Conservation (phyloP, 2,113 vertebrate genomes). For the Vulpes vulpes region DNA sequence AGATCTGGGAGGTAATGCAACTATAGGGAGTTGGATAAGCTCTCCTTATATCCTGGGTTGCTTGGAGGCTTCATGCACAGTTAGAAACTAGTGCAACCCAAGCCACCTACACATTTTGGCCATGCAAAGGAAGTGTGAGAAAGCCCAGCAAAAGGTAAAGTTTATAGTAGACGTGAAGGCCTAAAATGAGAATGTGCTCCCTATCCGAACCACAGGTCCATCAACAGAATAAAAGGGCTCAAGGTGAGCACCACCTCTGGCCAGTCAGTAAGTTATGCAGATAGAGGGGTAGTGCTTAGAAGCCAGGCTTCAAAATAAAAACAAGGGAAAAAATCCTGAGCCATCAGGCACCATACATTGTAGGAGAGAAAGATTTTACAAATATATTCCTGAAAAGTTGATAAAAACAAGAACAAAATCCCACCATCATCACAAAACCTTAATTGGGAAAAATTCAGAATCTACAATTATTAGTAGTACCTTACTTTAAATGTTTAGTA, state of each 20-base stretch:
- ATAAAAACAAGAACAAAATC: background rate
- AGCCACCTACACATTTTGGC: background rate
- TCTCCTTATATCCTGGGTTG: background rate
- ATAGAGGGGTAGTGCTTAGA: background rate
- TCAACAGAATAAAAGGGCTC: background rate
- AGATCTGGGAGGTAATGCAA: background rate
- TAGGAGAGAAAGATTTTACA: background rate
- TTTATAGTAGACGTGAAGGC: background rate
- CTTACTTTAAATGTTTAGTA: conserved; percentile 39
- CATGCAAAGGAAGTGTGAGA: background rate
- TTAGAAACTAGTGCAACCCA: background rate
- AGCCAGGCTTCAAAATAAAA: background rate
- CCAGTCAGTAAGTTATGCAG: background rate
- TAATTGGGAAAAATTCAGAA: background rate
- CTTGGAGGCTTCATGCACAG: background rate
- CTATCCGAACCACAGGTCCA: background rate
- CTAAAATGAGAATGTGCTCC: background rate
- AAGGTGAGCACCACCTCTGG: background rate
- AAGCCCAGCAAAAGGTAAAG: conserved; percentile 35
- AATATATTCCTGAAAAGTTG: background rate
- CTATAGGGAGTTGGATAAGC: background rate
- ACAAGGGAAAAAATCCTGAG: background rate
- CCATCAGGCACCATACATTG: background rate
- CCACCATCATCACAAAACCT: background rate
- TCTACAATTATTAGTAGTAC: background rate